These are phyloP conservation scores for Cerastis leucographa DNA, from an alignment of 2,888 invertebrate species.

Conservation along the genomic window DNA sequence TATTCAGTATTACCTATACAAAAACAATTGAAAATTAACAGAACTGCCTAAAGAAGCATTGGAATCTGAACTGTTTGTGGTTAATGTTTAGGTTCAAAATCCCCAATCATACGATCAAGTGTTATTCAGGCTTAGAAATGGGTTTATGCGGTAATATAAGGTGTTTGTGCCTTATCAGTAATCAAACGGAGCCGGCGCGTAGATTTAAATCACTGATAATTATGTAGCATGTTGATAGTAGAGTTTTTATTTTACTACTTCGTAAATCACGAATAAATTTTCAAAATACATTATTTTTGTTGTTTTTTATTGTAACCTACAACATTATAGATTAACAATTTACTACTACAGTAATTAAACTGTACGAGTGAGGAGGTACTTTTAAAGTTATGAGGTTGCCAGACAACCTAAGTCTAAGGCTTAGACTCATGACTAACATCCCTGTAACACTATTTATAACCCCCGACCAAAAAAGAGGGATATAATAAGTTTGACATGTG, in stretches of 20 bases:
- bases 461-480: no score
- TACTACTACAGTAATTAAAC: not conserved
- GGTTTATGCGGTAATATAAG: conserved; percentile 53
- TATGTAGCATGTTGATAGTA: conserved; percentile 81
- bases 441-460: no score
- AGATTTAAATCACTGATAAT: conserved; percentile 72
- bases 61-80: not conserved
- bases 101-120: conserved; percentile 29
- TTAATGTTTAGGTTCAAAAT: not conserved
- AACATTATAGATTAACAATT: not conserved
- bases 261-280: conserved; percentile 87
- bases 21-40: not conserved
- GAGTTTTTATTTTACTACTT: conserved; percentile 88
- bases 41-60: not conserved
- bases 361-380: not conserved
- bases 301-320: conserved; percentile 57
- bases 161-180: conserved; percentile 67
- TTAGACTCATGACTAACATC: no score
- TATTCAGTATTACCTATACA: not conserved
- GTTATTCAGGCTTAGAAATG: conserved; percentile 27
- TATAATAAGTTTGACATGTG: no score
- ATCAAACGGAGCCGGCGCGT: conserved; percentile 67
- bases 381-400: no score
- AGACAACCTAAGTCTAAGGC: no score
- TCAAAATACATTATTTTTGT: conserved; percentile 77